Conservation (phyloP, 2,113 vertebrate genomes). For the Pleuronectes platessa region DNA sequence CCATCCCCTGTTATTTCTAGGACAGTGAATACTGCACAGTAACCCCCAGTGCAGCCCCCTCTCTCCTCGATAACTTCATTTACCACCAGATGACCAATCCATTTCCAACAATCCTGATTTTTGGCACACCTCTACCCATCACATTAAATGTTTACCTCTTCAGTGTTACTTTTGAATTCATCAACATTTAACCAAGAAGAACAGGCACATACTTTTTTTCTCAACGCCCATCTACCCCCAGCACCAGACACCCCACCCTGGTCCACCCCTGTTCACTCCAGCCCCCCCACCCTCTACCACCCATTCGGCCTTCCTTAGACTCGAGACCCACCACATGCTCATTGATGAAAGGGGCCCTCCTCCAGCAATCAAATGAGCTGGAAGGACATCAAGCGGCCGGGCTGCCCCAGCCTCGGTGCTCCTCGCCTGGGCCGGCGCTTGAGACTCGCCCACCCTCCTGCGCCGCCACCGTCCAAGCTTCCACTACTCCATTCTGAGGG, state of each 20-base stretch:
- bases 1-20: conserved; percentile 68
- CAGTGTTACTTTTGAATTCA: not conserved
- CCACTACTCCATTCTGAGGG: conserved; percentile 85
- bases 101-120: not conserved
- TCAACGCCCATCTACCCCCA: conserved; percentile 22
- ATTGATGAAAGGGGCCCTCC: conserved; percentile 89
- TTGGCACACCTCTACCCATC: not conserved
- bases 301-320: conserved; percentile 63
- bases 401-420: conserved; percentile 81
- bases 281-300: conserved; percentile 55
- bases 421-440: conserved; percentile 78
- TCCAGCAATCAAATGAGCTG: conserved; percentile 91
- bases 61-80: conserved; percentile 7
- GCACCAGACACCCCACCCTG: conserved; percentile 44
- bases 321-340: conserved; percentile 87
- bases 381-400: conserved; percentile 91
- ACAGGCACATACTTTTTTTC: conserved; percentile 6
- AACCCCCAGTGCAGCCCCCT: conserved; percentile 33
- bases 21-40: conserved; percentile 65
- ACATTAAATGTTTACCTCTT: not conserved
- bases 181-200: conserved; percentile 17
- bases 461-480: conserved; percentile 57
- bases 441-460: conserved; percentile 74
- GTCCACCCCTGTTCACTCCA: conserved; percentile 50
- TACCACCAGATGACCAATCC: conserved; percentile 21